Evolutionary conservation across 1,140 invertebrate species (phyloP).

Genomic region (Sweltsa coloradensis): DNA sequence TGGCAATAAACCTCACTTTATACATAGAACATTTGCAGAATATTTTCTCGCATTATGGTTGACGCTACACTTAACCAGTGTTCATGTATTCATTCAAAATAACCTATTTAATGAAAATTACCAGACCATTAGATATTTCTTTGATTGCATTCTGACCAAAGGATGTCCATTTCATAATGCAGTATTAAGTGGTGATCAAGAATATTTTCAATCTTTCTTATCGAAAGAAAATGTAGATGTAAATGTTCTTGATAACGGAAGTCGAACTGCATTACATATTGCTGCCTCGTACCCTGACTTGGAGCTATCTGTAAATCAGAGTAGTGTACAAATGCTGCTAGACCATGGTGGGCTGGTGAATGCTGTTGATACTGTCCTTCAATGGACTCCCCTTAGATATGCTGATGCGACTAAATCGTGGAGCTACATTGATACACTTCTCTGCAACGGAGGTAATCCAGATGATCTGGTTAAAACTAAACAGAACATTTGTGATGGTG

Average conservation of each 20-base stretch:
- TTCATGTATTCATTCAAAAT: too few species aligned
- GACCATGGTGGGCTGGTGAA: background rate
- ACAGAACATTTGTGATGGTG: too few species aligned
- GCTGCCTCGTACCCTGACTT: background rate
- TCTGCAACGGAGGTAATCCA: too few species aligned
- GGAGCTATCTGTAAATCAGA: background rate
- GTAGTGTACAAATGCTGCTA: background rate
- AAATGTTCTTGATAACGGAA: background rate
- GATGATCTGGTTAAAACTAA: too few species aligned
- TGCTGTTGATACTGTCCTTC: background rate
- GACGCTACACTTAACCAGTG: background rate
- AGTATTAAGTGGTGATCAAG: background rate
- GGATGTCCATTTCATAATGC: background rate
- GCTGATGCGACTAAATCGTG: background rate
- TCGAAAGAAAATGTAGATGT: background rate
- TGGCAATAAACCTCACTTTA: background rate
- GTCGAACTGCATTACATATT: background rate
- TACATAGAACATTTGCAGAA: constrained; percentile 1
- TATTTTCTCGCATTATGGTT: background rate
- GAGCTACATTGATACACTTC: background rate
- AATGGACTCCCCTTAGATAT: background rate
- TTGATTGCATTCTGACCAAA: background rate
- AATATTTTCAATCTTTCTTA: background rate
- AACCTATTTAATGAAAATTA: background rate
- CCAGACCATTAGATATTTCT: background rate